A percentile compares a stretch with the other conserved stretches of the same genome.
phyloP scores from a whole-genome alignment of 2,113 vertebrate genomes.

The Daphoenositta chrysoptera region DNA sequence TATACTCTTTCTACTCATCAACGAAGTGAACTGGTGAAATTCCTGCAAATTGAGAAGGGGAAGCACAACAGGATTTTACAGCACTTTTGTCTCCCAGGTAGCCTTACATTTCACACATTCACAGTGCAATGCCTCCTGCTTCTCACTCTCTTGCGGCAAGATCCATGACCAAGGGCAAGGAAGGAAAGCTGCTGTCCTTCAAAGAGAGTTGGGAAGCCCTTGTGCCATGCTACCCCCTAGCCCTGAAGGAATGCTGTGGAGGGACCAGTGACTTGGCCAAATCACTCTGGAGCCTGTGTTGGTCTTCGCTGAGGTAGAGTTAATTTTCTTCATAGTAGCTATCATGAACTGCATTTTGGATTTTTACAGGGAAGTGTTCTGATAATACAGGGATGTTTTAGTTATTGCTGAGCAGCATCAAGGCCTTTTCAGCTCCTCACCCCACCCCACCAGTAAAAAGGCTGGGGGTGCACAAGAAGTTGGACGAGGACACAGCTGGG shows the following conservation, averaged over 20 bases:
- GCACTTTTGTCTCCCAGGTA: not conserved
- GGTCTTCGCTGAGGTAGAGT: not conserved
- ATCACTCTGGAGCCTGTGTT: not conserved
- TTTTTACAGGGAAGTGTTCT: not conserved
- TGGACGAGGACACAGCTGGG: not conserved
- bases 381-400: not conserved
- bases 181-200: not conserved
- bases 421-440: not conserved
- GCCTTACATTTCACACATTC: not conserved
- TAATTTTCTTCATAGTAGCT: not conserved
- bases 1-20: not conserved
- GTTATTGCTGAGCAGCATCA: not conserved
- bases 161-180: fast-evolving
- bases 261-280: not conserved
- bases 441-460: fast-evolving
- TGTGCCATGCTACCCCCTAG: not conserved
- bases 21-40: not conserved
- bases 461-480: not conserved
- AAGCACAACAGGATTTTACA: not conserved
- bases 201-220: not conserved
- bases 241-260: not conserved
- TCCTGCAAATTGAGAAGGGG: not conserved
- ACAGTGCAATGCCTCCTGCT: not conserved
- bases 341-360: not conserved
- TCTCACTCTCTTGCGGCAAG: not conserved